These are phyloP conservation scores for Aphaenogaster ashmeadi DNA, from an alignment of 1,140 invertebrate genomes.

Conservation along the genomic window DNA sequence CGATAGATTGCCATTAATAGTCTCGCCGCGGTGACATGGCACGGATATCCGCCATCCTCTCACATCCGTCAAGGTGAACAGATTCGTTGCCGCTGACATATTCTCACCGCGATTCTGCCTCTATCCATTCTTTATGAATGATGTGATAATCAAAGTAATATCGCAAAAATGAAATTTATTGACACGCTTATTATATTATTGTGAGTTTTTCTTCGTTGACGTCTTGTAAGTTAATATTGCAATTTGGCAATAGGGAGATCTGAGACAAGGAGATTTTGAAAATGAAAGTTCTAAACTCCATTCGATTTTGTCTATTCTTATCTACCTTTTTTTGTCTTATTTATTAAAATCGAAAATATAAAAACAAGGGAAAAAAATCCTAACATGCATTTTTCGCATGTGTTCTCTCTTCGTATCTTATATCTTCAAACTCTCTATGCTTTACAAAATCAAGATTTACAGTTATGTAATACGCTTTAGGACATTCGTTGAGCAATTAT, in stretches of 20 bases:
- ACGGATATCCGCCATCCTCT: slow-evolving; percentile 62
- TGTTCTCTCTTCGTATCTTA: neutral
- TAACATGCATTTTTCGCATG: neutral
- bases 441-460: neutral
- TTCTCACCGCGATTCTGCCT: neutral
- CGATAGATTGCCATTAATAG: slow-evolving; percentile 59
- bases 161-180: neutral
- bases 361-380: neutral
- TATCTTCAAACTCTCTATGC: neutral
- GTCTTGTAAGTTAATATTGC: neutral
- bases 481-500: neutral
- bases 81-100: slow-evolving; percentile 42
- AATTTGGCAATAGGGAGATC: neutral
- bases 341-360: neutral
- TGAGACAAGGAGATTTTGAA: neutral
- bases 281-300: neutral
- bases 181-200: neutral
- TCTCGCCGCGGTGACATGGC: slow-evolving; percentile 8
- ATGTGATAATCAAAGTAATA: neutral
- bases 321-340: neutral
- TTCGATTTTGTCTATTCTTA: neutral
- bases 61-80: slow-evolving; percentile 59
- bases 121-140: neutral
- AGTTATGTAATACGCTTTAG: neutral
- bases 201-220: neutral